These are phyloP conservation scores for Nycteola revayana DNA, from an alignment of 2,888 invertebrate species.

Conservation along the genomic window DNA sequence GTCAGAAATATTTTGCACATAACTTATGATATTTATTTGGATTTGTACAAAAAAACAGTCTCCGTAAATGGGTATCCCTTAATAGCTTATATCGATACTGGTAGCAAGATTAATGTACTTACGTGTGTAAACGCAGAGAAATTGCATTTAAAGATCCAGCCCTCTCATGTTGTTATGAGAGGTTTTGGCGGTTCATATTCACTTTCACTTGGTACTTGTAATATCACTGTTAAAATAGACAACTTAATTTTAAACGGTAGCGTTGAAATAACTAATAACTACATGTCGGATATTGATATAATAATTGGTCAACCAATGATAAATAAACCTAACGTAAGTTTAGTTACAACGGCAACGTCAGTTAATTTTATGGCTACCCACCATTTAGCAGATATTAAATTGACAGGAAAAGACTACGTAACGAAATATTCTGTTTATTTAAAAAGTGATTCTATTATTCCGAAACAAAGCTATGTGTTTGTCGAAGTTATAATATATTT, in stretches of 20 bases:
- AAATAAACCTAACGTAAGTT: slow-evolving; percentile 2
- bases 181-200: slow-evolving; percentile 9
- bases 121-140: slow-evolving; percentile 1
- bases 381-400: neutral
- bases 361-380: neutral
- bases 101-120: slow-evolving; percentile 12
- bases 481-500: no score
- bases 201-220: slow-evolving; percentile 2
- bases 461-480: neutral
- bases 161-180: slow-evolving; percentile 3
- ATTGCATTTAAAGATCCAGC: neutral
- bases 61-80: slow-evolving; percentile 1
- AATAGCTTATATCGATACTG: slow-evolving; percentile 8
- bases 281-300: neutral
- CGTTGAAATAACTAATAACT: neutral
- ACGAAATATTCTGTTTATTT: neutral
- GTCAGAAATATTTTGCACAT: neutral
- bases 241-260: neutral
- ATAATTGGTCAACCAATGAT: neutral
- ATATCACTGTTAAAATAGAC: neutral
- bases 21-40: slow-evolving; percentile 4
- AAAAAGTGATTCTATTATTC: neutral
- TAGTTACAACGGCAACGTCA: slow-evolving; percentile 2
- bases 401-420: neutral
- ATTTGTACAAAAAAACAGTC: slow-evolving; percentile 4